phyloP scores from a whole-genome alignment of 2,113 vertebrate genomes.

The Tyrannus savana region DNA sequence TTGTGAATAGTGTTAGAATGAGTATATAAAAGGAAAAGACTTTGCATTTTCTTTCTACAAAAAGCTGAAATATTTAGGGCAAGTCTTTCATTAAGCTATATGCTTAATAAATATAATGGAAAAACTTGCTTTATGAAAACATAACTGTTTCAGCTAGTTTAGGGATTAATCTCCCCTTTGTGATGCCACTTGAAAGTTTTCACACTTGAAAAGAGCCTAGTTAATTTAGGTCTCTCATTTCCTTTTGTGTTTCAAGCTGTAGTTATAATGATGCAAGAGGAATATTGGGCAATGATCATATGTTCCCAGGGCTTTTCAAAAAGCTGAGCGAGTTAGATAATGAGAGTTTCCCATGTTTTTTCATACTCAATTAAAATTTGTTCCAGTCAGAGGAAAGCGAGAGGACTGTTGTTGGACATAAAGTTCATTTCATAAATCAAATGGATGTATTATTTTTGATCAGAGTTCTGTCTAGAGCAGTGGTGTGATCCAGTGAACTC shows the following conservation, averaged over 20 bases:
- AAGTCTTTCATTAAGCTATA: background rate
- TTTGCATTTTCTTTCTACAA: background rate
- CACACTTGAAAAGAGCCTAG: background rate
- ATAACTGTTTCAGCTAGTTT: background rate
- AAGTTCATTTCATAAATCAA: background rate
- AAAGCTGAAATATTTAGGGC: background rate
- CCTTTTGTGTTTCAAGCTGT: slow-evolving; percentile 14
- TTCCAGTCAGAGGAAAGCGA: background rate
- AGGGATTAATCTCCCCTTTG: slow-evolving; percentile 17
- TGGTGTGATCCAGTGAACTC: background rate
- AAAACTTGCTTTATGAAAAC: background rate
- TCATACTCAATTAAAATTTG: background rate
- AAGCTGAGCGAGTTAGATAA: background rate
- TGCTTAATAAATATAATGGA: background rate
- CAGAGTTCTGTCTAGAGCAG: background rate
- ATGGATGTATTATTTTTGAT: background rate
- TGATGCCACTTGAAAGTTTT: slow-evolving; percentile 21
- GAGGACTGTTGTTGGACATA: background rate
- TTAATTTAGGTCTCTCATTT: slow-evolving; percentile 32
- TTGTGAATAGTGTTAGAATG: background rate
- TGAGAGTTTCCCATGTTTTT: background rate
- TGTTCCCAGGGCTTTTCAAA: slow-evolving; percentile 5
- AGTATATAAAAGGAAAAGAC: background rate
- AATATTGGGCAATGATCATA: background rate
- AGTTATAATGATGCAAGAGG: slow-evolving; percentile 44